Evolutionary conservation across 1,140 invertebrate genomes (phyloP), one percentile per base, ranked within the genome.

Genomic region (Drosophila micromelanica): DNA sequence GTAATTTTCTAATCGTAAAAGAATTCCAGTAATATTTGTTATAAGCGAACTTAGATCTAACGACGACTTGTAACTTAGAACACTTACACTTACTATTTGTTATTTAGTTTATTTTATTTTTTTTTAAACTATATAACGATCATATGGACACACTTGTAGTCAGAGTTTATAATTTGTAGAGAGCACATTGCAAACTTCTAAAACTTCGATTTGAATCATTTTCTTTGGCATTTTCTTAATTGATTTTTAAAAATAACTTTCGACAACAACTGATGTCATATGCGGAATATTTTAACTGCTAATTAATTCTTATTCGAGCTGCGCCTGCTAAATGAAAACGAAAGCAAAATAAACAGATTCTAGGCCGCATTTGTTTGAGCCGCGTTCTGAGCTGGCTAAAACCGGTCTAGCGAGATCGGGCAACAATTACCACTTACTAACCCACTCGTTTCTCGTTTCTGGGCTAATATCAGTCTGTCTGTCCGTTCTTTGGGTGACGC

Each of bases 321-420:
- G 20, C 13, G 32, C 27, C 32, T 13, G 61, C 61, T 67, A 81
- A 87, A 73, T 56, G 82, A 84, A 84, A 84, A 43, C 78, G 65
- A 57, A 73, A 63, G 62, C 60, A 56, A 48, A 48, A 38, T 3
- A 46, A 9, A 11, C 20, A 13, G 5, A 52, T 30, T 45, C 59
- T 85, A 65, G 81, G 72, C 76, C 80, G 27, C 27, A 27, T 27
- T 27, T 27, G 27, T 6, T 27, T 27, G 27, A 27, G 27, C 27
- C 27, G 67, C 55, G 54, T 61, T 69, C 40, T 35, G 48, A 56
- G 38, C 35, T 30, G 15, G 38, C n/a, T 23, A 17, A 40, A 87
- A 86, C 81, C 81, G 78, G 81, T 87, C 81, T 7, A 52, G 56
- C 78, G 32, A 74, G 82, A 68, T 61, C 37, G 40, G 27, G 42